Evolutionary conservation across 2,888 invertebrate species (phyloP).

Genomic region (Syritta pipiens): DNA sequence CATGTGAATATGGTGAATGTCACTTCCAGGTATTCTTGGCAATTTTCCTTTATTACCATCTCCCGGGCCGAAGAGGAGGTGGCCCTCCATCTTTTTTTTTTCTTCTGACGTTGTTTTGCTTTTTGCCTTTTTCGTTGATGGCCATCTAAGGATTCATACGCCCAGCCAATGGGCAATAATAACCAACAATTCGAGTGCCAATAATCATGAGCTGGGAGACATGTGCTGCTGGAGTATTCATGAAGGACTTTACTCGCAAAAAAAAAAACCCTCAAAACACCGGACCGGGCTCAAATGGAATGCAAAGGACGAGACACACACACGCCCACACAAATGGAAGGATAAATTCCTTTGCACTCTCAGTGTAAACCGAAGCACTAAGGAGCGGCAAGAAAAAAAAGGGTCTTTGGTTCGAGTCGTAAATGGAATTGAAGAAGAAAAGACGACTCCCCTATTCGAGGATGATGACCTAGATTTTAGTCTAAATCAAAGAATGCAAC

Average conservation of each 20-base stretch:
- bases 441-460: constrained; percentile 10
- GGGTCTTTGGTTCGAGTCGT: constrained; percentile 32
- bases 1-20: constrained; percentile 19
- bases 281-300: too few species aligned
- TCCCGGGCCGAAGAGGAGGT: neutral
- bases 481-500: constrained; percentile 32
- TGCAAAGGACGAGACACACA: neutral
- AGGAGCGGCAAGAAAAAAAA: constrained; percentile 16
- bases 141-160: constrained; percentile 8
- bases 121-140: neutral
- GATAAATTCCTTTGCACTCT: constrained; percentile 33
- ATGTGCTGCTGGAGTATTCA: constrained; percentile 20
- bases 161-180: constrained; percentile 27
- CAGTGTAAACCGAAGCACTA: neutral
- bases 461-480: constrained; percentile 36
- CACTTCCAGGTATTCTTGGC: constrained; percentile 35
- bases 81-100: neutral
- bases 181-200: constrained; percentile 33
- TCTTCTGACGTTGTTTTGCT: too few species aligned
- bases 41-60: constrained; percentile 17
- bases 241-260: neutral
- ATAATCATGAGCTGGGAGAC: constrained; percentile 26
- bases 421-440: constrained; percentile 23
- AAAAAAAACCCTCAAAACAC: too few species aligned
- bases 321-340: constrained; percentile 3